Conservation (phyloP, 35 echinoderm and acorn worm species). For the Ophiothrix spiculata region DNA sequence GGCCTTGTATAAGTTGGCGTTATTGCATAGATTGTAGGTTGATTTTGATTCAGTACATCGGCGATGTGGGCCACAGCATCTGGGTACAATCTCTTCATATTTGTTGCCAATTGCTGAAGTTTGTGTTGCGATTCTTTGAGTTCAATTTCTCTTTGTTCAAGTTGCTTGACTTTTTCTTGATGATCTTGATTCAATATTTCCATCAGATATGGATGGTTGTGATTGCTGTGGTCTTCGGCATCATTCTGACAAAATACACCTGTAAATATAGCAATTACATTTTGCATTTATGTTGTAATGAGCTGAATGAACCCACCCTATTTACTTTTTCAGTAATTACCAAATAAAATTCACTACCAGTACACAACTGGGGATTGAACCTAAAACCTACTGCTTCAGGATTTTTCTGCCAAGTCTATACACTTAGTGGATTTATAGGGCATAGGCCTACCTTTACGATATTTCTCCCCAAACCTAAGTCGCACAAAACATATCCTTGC, state of each 20-base stretch:
- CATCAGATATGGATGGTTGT: neutral
- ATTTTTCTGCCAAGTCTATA: too few relatives aligned
- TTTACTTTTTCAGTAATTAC: neutral
- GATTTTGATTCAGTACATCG: neutral
- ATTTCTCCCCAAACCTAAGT: too few relatives aligned
- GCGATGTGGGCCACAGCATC: neutral
- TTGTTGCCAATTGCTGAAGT: neutral
- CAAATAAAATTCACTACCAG: neutral
- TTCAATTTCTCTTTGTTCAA: neutral
- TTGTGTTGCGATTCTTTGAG: neutral
- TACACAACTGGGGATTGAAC: too few relatives aligned
- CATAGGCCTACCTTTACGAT: too few relatives aligned
- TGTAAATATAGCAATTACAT: neutral
- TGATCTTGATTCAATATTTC: neutral
- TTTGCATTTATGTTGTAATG: too few relatives aligned
- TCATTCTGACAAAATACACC: neutral
- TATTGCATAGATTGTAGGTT: slow-evolving; percentile 80
- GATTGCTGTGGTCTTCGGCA: neutral
- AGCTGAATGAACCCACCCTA: too few relatives aligned
- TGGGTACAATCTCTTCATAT: neutral
- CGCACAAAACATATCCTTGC: too few relatives aligned
- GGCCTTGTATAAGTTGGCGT: slow-evolving; percentile 89
- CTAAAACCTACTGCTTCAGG: too few relatives aligned
- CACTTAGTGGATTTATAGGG: too few relatives aligned
- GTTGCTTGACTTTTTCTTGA: neutral